Conservation (phyloP, 2,888 invertebrate genomes). For the Himalopsyche kuldschensis region DNA sequence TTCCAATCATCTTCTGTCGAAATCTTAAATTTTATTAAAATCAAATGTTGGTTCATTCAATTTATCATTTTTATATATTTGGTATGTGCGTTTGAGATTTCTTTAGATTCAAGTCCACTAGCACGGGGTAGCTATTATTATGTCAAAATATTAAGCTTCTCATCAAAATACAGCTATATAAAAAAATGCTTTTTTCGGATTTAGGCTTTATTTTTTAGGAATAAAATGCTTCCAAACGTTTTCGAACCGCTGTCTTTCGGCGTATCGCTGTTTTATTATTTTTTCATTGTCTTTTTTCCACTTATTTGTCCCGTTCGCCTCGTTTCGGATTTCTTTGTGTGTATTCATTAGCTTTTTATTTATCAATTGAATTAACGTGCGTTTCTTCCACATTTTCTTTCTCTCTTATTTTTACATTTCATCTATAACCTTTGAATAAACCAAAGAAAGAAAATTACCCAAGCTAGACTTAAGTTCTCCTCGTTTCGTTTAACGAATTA, state of each 20-base stretch:
- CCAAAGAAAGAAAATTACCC: neutral
- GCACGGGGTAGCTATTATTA: no score
- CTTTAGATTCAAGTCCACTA: no score
- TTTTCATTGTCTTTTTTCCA: conserved; percentile 24
- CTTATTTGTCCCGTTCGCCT: conserved; percentile 5
- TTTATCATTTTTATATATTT: no score
- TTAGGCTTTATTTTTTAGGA: neutral
- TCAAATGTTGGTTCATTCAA: no score
- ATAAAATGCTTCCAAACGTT: no score
- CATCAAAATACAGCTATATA: no score
- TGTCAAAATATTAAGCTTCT: no score
- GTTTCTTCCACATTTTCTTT: neutral
- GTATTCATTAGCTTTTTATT: neutral
- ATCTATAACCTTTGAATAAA: neutral
- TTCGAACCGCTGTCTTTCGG: neutral
- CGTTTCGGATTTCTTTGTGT: conserved; percentile 2
- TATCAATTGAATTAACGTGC: neutral
- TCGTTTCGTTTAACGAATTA: neutral
- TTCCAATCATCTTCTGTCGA: no score
- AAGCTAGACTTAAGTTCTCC: neutral
- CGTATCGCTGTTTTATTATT: conserved; percentile 28
- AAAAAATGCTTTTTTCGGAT: no score
- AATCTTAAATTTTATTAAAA: no score
- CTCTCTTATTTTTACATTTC: neutral
- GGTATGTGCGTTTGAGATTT: no score